Conservation (phyloP, 2,888 invertebrate species). For the Amphipoea lucens region DNA sequence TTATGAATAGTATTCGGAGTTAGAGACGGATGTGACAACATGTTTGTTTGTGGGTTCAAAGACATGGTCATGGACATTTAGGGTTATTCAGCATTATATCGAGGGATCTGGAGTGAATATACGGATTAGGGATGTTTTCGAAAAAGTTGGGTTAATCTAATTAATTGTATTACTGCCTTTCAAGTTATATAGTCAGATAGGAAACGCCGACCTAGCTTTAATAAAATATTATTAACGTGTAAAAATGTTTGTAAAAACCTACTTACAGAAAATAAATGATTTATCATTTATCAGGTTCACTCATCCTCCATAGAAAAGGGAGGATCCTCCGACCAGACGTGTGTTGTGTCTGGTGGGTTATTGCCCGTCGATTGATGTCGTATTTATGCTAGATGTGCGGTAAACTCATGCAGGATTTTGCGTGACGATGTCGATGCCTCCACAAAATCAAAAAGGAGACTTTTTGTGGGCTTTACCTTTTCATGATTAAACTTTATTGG, state of each 20-base stretch:
- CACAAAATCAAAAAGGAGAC: not conserved
- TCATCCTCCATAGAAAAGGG: not conserved
- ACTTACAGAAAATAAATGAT: too few relatives aligned
- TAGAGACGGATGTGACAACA: conserved; percentile 37
- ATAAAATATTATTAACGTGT: too few relatives aligned
- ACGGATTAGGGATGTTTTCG: not conserved
- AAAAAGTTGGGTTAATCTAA: not conserved
- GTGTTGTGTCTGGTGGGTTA: not conserved
- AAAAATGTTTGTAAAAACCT: too few relatives aligned
- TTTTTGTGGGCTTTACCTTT: not conserved
- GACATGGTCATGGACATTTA: conserved; percentile 10
- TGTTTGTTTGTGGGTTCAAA: conserved; percentile 44
- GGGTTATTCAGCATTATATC: not conserved
- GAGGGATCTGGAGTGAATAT: not conserved
- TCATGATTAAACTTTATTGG: not conserved
- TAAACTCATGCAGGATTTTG: too few relatives aligned
- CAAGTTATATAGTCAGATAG: not conserved
- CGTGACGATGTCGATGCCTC: too few relatives aligned
- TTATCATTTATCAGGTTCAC: not conserved
- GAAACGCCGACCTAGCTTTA: too few relatives aligned
- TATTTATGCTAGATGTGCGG: too few relatives aligned
- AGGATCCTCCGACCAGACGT: not conserved
- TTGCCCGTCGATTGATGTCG: not conserved
- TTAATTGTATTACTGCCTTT: not conserved
- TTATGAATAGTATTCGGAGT: conserved; percentile 50